Conservation (phyloP, 1,140 invertebrate species). For the Battus philenor region DNA sequence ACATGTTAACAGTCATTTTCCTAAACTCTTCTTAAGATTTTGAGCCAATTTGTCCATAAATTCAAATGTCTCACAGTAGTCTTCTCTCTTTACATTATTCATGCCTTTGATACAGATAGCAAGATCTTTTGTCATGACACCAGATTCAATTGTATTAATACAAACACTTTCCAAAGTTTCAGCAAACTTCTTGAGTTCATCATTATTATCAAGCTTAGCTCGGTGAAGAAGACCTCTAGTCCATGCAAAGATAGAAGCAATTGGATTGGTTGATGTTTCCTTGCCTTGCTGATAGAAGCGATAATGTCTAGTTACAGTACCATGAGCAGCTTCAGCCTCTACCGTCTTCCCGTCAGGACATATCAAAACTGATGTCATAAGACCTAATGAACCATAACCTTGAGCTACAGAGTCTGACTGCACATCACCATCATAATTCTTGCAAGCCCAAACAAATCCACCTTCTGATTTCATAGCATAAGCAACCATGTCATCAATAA, state of each 20-base stretch:
- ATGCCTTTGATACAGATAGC: conserved; percentile 98
- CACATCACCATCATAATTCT: conserved; percentile 99
- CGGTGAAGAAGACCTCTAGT: conserved; percentile 93
- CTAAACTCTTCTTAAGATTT: conserved; percentile 85
- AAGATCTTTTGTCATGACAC: conserved; percentile 98
- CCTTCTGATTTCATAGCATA: conserved; percentile 98
- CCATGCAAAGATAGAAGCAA: conserved; percentile 99
- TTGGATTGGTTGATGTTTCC: conserved; percentile 98
- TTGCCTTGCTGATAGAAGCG: conserved; percentile 95
- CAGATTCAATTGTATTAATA: conserved; percentile 95
- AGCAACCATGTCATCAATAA: conserved; percentile 99
- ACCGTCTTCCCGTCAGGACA: conserved; percentile 98
- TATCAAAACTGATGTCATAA: conserved; percentile 97
- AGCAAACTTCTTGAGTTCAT: conserved; percentile 85
- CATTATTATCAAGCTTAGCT: conserved; percentile 94
- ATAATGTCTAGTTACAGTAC: conserved; percentile 97
- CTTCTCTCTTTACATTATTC: conserved; percentile 86
- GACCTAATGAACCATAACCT: conserved; percentile 93
- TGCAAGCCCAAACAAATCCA: conserved; percentile 99
- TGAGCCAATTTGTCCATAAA: conserved; percentile 97
- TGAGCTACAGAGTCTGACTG: conserved; percentile 98
- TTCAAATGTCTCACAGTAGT: conserved; percentile 98
- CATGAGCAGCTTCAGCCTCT: conserved; percentile 98
- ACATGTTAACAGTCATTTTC: conserved; percentile 45
- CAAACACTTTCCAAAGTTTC: conserved; percentile 92